Evolutionary conservation across 1,140 invertebrate species (phyloP).

Genomic region (Papilio glaucus): DNA sequence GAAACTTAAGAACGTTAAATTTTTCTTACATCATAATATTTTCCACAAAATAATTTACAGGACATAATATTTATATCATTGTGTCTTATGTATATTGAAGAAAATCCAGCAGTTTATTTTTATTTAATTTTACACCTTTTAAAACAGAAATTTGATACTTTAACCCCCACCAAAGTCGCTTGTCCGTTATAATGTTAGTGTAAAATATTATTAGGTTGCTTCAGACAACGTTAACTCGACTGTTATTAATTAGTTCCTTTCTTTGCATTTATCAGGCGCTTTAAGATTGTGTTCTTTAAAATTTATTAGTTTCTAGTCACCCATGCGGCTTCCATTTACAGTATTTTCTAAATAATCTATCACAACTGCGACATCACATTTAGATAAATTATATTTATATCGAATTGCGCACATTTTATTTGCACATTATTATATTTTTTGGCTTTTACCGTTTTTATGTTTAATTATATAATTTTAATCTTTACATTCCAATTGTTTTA

Average conservation of each 20-base stretch:
- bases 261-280: conserved; percentile 60
- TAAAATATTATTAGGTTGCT: neutral
- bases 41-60: too few relatives aligned
- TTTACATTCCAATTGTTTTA: conserved; percentile 68
- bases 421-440: conserved; percentile 51
- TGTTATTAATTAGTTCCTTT: conserved; percentile 57
- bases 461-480: conserved; percentile 40
- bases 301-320: conserved; percentile 70
- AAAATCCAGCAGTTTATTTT: too few relatives aligned
- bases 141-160: neutral
- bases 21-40: too few relatives aligned
- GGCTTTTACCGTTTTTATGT: conserved; percentile 48
- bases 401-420: conserved; percentile 54
- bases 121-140: neutral
- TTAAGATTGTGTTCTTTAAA: conserved; percentile 51
- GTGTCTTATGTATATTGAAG: too few relatives aligned
- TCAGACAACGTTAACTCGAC: neutral
- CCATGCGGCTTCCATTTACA: conserved; percentile 59
- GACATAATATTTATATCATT: too few relatives aligned
- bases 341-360: conserved; percentile 41
- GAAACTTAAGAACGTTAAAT: too few relatives aligned
- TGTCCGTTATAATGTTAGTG: neutral
- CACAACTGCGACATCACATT: conserved; percentile 59
- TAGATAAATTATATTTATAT: conserved; percentile 45
- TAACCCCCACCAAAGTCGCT: neutral